Evolutionary conservation across 2,797 vertebrate species (phyloP).

Genomic region (Fratercula arctica): DNA sequence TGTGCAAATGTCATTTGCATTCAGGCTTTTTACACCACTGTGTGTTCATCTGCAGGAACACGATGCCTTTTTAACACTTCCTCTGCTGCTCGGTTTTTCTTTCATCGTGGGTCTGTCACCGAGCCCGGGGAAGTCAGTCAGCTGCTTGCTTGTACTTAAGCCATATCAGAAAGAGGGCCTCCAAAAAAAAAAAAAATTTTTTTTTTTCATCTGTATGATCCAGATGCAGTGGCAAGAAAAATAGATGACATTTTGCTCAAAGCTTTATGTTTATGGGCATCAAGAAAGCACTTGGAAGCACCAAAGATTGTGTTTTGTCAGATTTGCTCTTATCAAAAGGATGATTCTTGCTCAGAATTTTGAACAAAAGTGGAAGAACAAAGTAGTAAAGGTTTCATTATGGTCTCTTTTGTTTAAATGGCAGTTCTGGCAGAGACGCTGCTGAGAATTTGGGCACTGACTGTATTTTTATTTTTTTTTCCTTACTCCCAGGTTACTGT

Average conservation of each 20-base stretch:
- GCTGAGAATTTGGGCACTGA: neutral
- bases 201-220: neutral
- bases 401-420: neutral
- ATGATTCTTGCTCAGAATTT: neutral
- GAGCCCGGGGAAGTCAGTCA: neutral
- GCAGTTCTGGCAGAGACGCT: neutral
- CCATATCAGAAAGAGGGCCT: neutral
- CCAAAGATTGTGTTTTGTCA: neutral
- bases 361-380: neutral
- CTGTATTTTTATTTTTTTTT: neutral
- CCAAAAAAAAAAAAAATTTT: neutral
- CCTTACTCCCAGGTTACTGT: slow-evolving; percentile 85
- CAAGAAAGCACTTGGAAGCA: neutral
- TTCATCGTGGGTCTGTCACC: neutral
- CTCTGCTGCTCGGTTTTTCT: neutral
- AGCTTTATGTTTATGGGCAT: neutral
- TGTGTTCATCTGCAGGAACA: neutral
- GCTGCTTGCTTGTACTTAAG: neutral
- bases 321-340: neutral
- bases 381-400: neutral
- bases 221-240: neutral
- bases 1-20: neutral
- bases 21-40: neutral
- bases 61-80: neutral
- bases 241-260: neutral